Conservation (phyloP, 2,113 vertebrate genomes). For the Stercorarius parasiticus region DNA sequence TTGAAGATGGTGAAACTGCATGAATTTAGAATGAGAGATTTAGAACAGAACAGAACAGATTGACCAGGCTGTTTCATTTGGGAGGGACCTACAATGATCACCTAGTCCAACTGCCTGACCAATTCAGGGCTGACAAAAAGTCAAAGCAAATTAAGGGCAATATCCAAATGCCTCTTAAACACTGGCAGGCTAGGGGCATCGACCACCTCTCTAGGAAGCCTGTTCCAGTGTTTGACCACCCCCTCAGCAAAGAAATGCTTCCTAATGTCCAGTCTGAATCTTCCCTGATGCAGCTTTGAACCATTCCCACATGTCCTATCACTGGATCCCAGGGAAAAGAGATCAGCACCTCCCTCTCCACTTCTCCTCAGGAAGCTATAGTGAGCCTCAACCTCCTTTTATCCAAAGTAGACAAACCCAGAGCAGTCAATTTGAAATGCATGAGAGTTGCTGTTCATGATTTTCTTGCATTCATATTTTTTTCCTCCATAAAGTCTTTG, state of each 20-base stretch:
- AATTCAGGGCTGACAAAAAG: neutral
- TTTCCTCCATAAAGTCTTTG: neutral
- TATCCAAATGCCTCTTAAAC: neutral
- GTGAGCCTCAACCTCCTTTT: neutral
- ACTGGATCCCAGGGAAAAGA: neutral
- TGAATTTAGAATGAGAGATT: neutral
- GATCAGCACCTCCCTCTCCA: neutral
- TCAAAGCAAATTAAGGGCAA: neutral
- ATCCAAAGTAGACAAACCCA: neutral
- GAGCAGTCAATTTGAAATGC: neutral
- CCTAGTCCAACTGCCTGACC: neutral
- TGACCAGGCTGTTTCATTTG: neutral
- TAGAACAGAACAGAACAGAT: neutral
- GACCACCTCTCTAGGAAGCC: neutral
- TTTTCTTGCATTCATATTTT: neutral
- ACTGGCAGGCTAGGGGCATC: neutral
- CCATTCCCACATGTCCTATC: rapidly evolving
- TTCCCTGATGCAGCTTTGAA: neutral
- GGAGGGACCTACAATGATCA: neutral
- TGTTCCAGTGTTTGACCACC: neutral
- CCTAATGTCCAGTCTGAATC: neutral
- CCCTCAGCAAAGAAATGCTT: neutral
- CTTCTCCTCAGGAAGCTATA: neutral
- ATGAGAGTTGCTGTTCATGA: neutral
- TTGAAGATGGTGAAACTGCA: neutral